Conservation (phyloP, 2,797 vertebrate genomes). For the Pipistrellus nathusii region DNA sequence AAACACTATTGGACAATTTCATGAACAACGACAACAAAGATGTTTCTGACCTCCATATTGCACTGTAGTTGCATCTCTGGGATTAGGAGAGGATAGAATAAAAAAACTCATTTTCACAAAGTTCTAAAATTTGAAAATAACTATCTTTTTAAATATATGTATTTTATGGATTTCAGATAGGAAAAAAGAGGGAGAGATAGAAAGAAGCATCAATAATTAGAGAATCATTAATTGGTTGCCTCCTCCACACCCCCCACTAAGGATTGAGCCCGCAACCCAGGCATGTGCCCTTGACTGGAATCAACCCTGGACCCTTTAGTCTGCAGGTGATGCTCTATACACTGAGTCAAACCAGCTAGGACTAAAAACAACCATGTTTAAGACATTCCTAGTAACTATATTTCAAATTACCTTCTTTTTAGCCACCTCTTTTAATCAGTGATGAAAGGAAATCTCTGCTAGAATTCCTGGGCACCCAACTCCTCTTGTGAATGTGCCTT, state of each 20-base stretch:
- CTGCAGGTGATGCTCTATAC: no score
- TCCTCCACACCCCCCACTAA: no score
- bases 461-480: not conserved
- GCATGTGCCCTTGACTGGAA: no score
- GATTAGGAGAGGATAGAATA: not conserved
- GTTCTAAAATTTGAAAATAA: conserved; percentile 2
- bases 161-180: no score
- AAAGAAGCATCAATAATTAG: no score
- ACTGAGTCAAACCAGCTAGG: no score
- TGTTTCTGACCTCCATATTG: not conserved
- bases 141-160: not conserved
- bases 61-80: not conserved
- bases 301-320: no score
- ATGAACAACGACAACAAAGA: not conserved
- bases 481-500: not conserved
- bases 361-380: not conserved
- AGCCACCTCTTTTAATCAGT: not conserved
- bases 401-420: not conserved
- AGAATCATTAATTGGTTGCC: no score
- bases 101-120: not conserved
- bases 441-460: not conserved
- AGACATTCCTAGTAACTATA: not conserved
- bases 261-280: no score
- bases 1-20: not conserved
- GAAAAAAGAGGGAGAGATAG: not conserved